Evolutionary conservation across 1,140 invertebrate genomes (phyloP), one percentile per base, ranked within the genome.

Genomic region (Chelonus insularis): DNA sequence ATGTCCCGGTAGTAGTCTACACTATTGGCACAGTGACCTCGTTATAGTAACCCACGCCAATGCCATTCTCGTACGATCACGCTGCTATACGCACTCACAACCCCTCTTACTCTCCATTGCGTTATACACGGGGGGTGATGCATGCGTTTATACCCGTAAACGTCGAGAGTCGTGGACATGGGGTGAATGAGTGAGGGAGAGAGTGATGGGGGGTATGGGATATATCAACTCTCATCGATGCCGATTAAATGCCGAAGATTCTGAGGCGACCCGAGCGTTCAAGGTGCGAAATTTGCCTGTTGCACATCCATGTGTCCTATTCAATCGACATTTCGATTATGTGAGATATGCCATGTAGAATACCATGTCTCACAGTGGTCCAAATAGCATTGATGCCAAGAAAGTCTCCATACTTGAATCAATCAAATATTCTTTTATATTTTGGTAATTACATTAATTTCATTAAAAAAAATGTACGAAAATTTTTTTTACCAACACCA

Each of bases 231-330:
- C 56, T 52, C 23, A 57, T 52, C 68, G 68, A 72, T 70, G 68
- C 72, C 66, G 69, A 75, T 76, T 70, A 71, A 72, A 77, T 78
- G 65, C 72, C 74, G 63, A 78, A 75, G 73, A 77, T 77, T 78
- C 74, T 75, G 72, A 75, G 75, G 75, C 71, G 69, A 67, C 66
- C 72, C 75, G 66, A 48, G 45, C 3, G 18, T 11, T 23, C 21
- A 34, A 55, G 34, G 34, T 55, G 34, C 59, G 55, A 50, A 66
- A 59, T 63, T 50, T 25, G 74, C 75, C 75, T 77, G 75, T 76
- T 77, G 74, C 75, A 65, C 64, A 16, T 50, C 29, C 48, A 60
- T 65, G 62, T 59, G 59, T 56, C 21, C 11, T 34, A 9, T 36
- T 34, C 47, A 14, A 21, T 58, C 43, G 45, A 59, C 18, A 43